These are phyloP conservation scores for Xanthia icteritia DNA, from an alignment of 2,888 invertebrate genomes.

Conservation along the genomic window DNA sequence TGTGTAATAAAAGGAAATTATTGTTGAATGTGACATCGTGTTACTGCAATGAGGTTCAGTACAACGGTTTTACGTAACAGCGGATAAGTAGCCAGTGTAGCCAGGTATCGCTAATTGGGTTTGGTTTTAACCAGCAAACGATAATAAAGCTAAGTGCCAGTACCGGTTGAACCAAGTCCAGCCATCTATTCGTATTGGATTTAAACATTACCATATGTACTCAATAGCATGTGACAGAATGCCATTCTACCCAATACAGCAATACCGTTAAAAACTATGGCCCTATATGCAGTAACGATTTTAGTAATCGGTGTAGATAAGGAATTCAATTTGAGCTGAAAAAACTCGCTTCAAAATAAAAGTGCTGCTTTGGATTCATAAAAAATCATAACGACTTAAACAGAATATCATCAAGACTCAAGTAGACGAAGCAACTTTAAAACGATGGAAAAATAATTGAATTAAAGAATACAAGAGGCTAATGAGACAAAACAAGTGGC, in stretches of 20 bases:
- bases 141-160: slow-evolving; percentile 47
- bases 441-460: not conserved
- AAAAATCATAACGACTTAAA: not conserved
- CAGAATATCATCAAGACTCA: not conserved
- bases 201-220: slow-evolving; percentile 19
- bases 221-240: slow-evolving; percentile 30
- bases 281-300: slow-evolving; percentile 38
- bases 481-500: not conserved
- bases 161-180: slow-evolving; percentile 41
- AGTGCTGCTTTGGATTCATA: not conserved
- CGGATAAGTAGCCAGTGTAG: slow-evolving; percentile 14
- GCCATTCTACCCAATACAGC: not conserved
- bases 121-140: slow-evolving; percentile 29
- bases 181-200: slow-evolving; percentile 18
- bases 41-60: slow-evolving; percentile 3
- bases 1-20: slow-evolving; percentile 7
- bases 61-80: slow-evolving; percentile 37
- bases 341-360: not conserved
- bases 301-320: slow-evolving; percentile 21
- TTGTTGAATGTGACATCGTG: slow-evolving; percentile 7
- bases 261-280: slow-evolving; percentile 34
- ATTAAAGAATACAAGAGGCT: not conserved
- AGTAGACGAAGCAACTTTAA: not conserved
- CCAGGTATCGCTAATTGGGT: slow-evolving; percentile 29
- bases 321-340: slow-evolving; percentile 24